Evolutionary conservation across 2,888 invertebrate species (phyloP).

Genomic region (Habroteleia sp.): DNA sequence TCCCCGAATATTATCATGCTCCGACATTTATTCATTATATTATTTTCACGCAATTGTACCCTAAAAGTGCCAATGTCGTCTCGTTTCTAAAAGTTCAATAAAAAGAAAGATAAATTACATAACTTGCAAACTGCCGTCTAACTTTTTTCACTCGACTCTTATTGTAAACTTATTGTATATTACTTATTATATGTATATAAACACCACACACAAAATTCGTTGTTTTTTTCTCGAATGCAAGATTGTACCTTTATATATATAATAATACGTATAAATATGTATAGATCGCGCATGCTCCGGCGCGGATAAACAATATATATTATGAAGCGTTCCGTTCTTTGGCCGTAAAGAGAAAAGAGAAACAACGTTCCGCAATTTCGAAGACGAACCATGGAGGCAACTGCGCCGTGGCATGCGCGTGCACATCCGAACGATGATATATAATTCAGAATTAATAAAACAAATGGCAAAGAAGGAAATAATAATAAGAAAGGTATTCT

Average conservation of each 20-base stretch:
- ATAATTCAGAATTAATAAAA: conserved; percentile 51
- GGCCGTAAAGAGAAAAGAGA: background rate
- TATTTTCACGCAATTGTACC: conserved; percentile 23
- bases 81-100: conserved; percentile 16
- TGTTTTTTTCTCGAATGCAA: conserved; percentile 70
- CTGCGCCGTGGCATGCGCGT: conserved; percentile 60
- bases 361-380: too few species aligned
- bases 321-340: conserved; percentile 14
- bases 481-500: conserved; percentile 52
- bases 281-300: conserved; percentile 67
- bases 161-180: conserved; percentile 78
- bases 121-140: conserved; percentile 43
- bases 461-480: conserved; percentile 25
- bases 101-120: conserved; percentile 8
- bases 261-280: conserved; percentile 65
- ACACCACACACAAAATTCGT: conserved; percentile 57
- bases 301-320: conserved; percentile 38
- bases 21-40: conserved; percentile 13
- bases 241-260: conserved; percentile 76
- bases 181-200: conserved; percentile 72
- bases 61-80: conserved; percentile 51
- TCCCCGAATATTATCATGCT: background rate
- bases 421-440: conserved; percentile 47
- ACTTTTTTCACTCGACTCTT: conserved; percentile 54
- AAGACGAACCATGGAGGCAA: conserved; percentile 11